Evolutionary conservation across 2,888 invertebrate genomes (phyloP), one percentile per base, ranked within the genome.

Genomic region (Muscina levida): DNA sequence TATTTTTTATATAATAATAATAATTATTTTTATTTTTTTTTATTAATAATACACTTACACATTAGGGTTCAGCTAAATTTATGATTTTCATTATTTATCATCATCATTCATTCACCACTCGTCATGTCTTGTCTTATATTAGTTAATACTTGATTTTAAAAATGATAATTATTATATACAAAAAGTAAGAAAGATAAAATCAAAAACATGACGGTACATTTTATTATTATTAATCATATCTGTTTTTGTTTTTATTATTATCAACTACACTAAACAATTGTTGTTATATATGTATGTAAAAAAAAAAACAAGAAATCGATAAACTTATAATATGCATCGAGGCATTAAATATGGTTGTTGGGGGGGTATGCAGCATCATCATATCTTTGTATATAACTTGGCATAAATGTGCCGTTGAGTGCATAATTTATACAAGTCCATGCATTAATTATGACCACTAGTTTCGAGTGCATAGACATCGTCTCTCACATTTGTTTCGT

Each of bases 191-290:
- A n/a, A n/a, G n/a, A n/a, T n/a, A n/a, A n/a, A n/a, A n/a, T n/a
- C n/a, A n/a, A n/a, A n/a, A n/a, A n/a, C n/a, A n/a, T 67, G 77
- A 78, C 66, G 75, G 75, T 19, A 75, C 82, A 73, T 83, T 73
- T 82, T 62, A 46, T 75, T 66, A 46, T n/a, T 70, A 51, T 84
- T 82, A n/a, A 57, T 53, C 74, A 4, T 42, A 19, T 57, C 15
- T 77, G 48, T 82, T 77, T 37, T 72, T 82, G 59, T 77, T 78
- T 82, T 85, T 79, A 83, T 84, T 72, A 68, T 85, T 87, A 87
- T 86, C 85, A 86, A 87, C 87, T 88, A 87, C 85, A 78, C 85
- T 87, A 88, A 88, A 87, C 86, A 87, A 87, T n/a, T 86, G 85
- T 87, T 80, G 75, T 85, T 31, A 31, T 31, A 8, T 31, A 31